Percentiles rank a stretch among this genome's conserved stretches.
Evolutionary conservation across 2,113 vertebrate genomes (phyloP).

Genomic region (Corydoras sp.): DNA sequence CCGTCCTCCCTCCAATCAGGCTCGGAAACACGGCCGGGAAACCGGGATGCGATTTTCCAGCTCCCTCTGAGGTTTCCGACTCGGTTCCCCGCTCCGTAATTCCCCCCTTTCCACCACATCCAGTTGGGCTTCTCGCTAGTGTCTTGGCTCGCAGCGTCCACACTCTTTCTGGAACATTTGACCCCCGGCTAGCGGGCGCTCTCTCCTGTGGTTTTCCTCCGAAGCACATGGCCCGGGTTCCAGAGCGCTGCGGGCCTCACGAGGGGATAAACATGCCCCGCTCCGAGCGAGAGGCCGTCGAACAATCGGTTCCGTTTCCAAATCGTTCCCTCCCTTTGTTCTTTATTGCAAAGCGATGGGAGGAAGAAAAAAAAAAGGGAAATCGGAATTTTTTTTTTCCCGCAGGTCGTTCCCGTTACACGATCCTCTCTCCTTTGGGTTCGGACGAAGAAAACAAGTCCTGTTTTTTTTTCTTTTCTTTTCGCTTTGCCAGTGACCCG

Average conservation of each 20-base stretch:
- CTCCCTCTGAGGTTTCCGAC: slow-evolving; percentile 62
- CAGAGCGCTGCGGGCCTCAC: slow-evolving; percentile 46
- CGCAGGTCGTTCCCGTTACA: slow-evolving; percentile 12
- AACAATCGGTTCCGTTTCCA: slow-evolving; percentile 60
- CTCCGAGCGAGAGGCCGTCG: slow-evolving; percentile 53
- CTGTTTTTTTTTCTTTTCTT: neutral
- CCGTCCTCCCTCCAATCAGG: neutral
- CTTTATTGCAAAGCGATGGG: slow-evolving; percentile 19
- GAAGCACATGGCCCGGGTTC: slow-evolving; percentile 63
- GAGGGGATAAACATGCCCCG: slow-evolving; percentile 50
- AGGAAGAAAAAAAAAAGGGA: slow-evolving; percentile 23
- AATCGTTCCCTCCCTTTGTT: slow-evolving; percentile 46
- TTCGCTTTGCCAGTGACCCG: slow-evolving; percentile 9
- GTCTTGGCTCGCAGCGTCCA: slow-evolving; percentile 56
- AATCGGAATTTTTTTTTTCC: neutral
- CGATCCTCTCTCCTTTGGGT: slow-evolving; percentile 19
- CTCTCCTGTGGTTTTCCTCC: slow-evolving; percentile 66
- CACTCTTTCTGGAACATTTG: slow-evolving; percentile 67
- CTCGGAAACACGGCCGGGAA: too few relatives aligned
- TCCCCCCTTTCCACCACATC: slow-evolving; percentile 75
- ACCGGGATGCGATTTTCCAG: slow-evolving; percentile 11
- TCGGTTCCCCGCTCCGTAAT: slow-evolving; percentile 70
- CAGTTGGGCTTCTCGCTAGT: slow-evolving; percentile 69
- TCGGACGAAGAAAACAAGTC: slow-evolving; percentile 5
- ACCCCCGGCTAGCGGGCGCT: slow-evolving; percentile 58